phyloP scores from a whole-genome alignment of 53 echinoderm and acorn worm genomes.

The Glandiceps talaboti region DNA sequence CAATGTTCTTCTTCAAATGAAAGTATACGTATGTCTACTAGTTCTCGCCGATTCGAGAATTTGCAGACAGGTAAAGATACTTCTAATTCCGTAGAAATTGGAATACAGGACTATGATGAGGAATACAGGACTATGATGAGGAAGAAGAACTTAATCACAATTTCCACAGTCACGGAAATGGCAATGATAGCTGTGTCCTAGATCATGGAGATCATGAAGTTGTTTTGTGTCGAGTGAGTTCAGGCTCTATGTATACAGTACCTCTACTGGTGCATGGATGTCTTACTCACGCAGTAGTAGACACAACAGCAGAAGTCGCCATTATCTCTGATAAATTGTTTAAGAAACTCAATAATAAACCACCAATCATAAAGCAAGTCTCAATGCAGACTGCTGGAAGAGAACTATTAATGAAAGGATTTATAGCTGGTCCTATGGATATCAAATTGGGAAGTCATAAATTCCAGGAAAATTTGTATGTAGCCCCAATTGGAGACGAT shows the following conservation, averaged over 20 bases:
- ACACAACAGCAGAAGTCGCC: conserved; percentile 33
- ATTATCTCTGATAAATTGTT: conserved; percentile 32
- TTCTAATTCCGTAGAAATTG: no score
- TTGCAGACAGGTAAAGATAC: no score
- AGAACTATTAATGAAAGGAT: conserved; percentile 17
- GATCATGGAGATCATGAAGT: conserved; percentile 7
- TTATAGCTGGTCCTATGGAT: conserved; percentile 19
- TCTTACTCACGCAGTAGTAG: conserved; percentile 23
- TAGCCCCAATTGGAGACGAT: conserved; percentile 32
- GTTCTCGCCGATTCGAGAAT: no score
- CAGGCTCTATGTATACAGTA: conserved; percentile 22
- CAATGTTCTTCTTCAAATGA: no score
- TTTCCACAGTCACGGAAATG: no score
- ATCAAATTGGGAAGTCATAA: conserved; percentile 10
- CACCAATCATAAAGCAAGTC: conserved; percentile 19
- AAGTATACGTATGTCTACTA: background rate
- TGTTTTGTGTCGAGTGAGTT: conserved; percentile 11
- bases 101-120: no score
- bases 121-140: no score
- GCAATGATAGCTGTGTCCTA: no score
- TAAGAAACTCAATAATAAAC: conserved; percentile 11
- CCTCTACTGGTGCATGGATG: background rate
- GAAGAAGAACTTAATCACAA: no score
- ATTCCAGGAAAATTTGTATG: conserved; percentile 14
- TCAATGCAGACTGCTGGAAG: conserved; percentile 21